Evolutionary conservation across 2,888 invertebrate species (phyloP), one percentile per base, ranked within the genome.

Genomic region (Scaptomyza tumidula): DNA sequence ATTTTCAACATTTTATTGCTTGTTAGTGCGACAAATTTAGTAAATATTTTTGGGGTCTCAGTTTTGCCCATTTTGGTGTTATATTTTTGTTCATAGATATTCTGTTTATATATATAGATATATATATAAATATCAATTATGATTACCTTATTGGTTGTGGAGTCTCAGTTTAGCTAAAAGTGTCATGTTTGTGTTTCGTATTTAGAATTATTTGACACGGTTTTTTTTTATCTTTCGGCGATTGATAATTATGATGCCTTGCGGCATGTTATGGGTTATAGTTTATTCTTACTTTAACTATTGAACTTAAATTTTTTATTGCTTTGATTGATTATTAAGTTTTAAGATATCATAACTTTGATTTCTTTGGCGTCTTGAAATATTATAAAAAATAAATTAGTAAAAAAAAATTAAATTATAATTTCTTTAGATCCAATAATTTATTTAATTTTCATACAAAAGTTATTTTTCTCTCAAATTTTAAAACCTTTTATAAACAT

Each of bases 1-100:
- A 90, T 90, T 90, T 89, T 86, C 86, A 82, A 86, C 83, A 90
- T 90, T 90, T 90, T 89, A 88, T 90, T 87, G 90, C 86, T 89
- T 89, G 89, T 89, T 89, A 86, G 86, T 77, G 86, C 76, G 88
- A 86, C 89, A 89, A 86, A 88, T 88, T 88, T 89, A 89, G 90
- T 85, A 89, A 87, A 85, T 75, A 82, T 70, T 76, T 86, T 79
- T 80, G 79, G 71, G 48, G 62, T 71, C 74, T 78, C 81, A 57
- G 62, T 64, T 64, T 53, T 60, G 52, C 66, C 71, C 44, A 70
- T 46, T 71, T 76, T 75, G 68, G 78, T 13, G 19, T 29, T 19
- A 53, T 46, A 37, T 48, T 55, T 58, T 14, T 14, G 2, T 39
- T 37, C 33, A 54, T 49, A 39, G 43, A 37, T 41, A 14, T 33